Evolutionary conservation across 1,140 invertebrate genomes (phyloP).

Genomic region (Lasaia peninsularis): DNA sequence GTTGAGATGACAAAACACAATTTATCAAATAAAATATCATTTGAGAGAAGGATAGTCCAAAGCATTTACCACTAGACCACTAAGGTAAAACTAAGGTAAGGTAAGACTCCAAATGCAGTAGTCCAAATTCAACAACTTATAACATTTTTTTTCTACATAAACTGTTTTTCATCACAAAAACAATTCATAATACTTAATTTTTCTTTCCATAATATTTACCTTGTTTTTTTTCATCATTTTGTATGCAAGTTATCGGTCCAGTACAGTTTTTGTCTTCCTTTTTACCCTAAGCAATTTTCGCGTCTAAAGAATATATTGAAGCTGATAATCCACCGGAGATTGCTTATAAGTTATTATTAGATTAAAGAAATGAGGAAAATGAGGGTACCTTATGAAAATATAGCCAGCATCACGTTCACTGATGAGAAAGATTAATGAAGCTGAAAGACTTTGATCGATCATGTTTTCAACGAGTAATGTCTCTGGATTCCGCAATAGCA

Average conservation of each 20-base stretch:
- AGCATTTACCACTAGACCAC: too few species aligned
- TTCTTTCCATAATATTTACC: neutral
- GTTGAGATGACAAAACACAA: too few species aligned
- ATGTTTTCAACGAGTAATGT: slow-evolving; percentile 36
- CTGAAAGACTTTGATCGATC: slow-evolving; percentile 65
- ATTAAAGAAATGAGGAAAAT: slow-evolving; percentile 50
- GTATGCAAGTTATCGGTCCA: too few species aligned
- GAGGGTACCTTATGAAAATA: slow-evolving; percentile 49
- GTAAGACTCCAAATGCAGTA: too few species aligned
- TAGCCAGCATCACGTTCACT: slow-evolving; percentile 43
- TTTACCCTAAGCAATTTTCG: slow-evolving; percentile 1
- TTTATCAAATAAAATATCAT: too few species aligned
- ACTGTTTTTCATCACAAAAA: too few species aligned
- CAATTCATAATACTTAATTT: neutral
- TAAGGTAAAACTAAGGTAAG: too few species aligned
- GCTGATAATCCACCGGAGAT: slow-evolving; percentile 4
- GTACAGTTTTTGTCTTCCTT: neutral
- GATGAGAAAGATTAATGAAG: slow-evolving; percentile 69
- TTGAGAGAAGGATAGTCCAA: too few species aligned
- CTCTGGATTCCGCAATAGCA: slow-evolving; percentile 16
- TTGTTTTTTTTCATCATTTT: too few species aligned
- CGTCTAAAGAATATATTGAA: slow-evolving; percentile 7
- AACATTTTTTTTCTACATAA: too few species aligned
- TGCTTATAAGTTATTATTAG: slow-evolving; percentile 18
- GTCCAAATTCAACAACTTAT: too few species aligned